Percentiles rank a stretch among this genome's conserved stretches.
Evolutionary conservation across 2,797 vertebrate genomes (phyloP).

Genomic region (Uromys caudimaculatus): DNA sequence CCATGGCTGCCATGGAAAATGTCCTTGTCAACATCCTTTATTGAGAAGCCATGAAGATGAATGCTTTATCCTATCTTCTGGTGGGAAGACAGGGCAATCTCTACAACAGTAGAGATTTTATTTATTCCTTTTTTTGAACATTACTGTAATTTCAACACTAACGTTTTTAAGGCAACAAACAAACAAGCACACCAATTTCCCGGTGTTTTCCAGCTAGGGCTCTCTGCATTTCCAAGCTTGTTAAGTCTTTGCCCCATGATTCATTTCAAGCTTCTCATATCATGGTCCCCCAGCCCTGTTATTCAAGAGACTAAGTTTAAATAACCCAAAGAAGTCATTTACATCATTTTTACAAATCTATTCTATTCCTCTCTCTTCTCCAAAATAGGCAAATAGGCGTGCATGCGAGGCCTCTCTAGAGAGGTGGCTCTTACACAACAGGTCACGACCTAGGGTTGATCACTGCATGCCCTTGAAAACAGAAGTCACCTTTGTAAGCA

Average conservation of each 20-base stretch:
- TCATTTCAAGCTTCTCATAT: not conserved
- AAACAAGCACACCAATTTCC: not conserved
- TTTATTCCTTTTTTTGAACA: not conserved
- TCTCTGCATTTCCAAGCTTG: not conserved
- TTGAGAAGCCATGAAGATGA: slow-evolving; percentile 29
- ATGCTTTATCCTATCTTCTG: slow-evolving; percentile 6
- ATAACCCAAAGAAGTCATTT: not conserved
- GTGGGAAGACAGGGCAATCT: not conserved
- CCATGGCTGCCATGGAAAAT: not conserved
- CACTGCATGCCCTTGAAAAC: not conserved
- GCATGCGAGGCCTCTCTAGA: not conserved
- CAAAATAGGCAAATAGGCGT: not conserved
- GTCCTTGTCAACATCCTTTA: not conserved
- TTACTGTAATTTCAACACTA: slow-evolving; percentile 21
- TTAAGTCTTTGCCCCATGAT: not conserved
- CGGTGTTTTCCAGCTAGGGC: not conserved
- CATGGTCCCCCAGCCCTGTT: not conserved
- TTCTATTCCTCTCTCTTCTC: not conserved
- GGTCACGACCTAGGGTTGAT: no score
- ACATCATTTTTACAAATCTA: not conserved
- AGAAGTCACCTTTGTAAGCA: not conserved
- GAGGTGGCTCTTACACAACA: not conserved
- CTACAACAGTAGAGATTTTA: not conserved
- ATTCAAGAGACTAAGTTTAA: not conserved
- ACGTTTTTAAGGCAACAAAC: not conserved